These are phyloP conservation scores for Phoxinus dragarum DNA, from an alignment of 2,797 vertebrate species.

Conservation along the genomic window DNA sequence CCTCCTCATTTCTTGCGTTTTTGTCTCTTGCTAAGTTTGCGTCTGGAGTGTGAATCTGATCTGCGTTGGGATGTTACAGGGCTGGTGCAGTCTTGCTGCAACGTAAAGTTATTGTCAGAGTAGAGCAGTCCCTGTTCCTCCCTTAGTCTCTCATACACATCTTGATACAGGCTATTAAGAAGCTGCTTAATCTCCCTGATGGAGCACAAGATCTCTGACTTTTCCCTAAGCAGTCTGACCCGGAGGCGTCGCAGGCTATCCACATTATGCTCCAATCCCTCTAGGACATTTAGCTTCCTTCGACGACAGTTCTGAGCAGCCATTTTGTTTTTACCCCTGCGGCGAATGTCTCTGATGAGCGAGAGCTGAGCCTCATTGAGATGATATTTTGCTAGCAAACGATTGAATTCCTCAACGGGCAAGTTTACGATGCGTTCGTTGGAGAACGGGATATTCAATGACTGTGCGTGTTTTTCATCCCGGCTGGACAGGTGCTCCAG, in stretches of 20 bases:
- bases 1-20: conserved; percentile 85
- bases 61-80: conserved; percentile 76
- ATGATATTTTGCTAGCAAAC: conserved; percentile 84
- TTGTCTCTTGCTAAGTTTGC: conserved; percentile 82
- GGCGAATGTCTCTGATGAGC: conserved; percentile 91
- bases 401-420: conserved; percentile 94
- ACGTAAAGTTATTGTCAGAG: conserved; percentile 79
- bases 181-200: conserved; percentile 89
- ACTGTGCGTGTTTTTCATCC: conserved; percentile 85
- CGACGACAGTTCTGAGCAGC: conserved; percentile 95
- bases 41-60: conserved; percentile 71
- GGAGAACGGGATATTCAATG: conserved; percentile 92
- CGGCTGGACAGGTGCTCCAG: conserved; percentile 80
- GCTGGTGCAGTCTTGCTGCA: conserved; percentile 81
- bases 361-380: conserved; percentile 88
- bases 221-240: conserved; percentile 85
- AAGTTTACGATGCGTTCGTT: conserved; percentile 91
- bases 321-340: conserved; percentile 97
- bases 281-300: conserved; percentile 88
- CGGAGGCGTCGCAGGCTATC: conserved; percentile 83
- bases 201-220: conserved; percentile 84
- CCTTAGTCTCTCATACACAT: conserved; percentile 86
- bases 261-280: conserved; percentile 84
- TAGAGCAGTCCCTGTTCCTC: conserved; percentile 87
- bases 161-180: conserved; percentile 86